Conservation (phyloP, 2,888 invertebrate genomes). For the Epinotia nisella region DNA sequence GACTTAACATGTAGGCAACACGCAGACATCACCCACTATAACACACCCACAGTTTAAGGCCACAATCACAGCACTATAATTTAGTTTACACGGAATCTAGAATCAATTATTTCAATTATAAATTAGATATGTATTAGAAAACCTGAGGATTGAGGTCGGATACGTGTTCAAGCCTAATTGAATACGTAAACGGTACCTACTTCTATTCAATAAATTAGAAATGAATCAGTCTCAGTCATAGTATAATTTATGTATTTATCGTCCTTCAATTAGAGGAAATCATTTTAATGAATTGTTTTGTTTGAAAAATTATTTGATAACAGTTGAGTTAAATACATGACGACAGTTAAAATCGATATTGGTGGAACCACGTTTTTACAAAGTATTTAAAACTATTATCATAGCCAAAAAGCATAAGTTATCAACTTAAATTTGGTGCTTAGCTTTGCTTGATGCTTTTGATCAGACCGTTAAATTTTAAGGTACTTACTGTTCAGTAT, state of each 20-base stretch:
- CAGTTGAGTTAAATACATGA: too few species aligned
- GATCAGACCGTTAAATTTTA: too few species aligned
- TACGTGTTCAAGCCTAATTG: slow-evolving; percentile 26
- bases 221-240: slow-evolving; percentile 28
- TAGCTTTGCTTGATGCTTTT: too few species aligned
- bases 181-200: slow-evolving; percentile 22
- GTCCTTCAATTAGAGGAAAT: slow-evolving; percentile 1
- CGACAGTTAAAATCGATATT: too few species aligned
- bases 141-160: slow-evolving; percentile 17
- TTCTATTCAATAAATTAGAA: slow-evolving; percentile 25
- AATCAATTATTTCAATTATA: slow-evolving; percentile 11
- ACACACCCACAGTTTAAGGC: slow-evolving; percentile 7
- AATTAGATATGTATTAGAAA: slow-evolving; percentile 23
- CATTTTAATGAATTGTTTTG: too few species aligned
- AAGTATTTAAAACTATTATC: too few species aligned
- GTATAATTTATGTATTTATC: slow-evolving; percentile 8
- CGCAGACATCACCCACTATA: slow-evolving; percentile 29
- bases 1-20: slow-evolving; percentile 50
- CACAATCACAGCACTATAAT: slow-evolving; percentile 19
- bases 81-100: slow-evolving; percentile 20
- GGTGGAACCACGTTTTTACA: too few species aligned
- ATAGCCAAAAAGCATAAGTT: too few species aligned
- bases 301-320: background rate
- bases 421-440: too few species aligned
- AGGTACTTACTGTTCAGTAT: too few species aligned